These are phyloP conservation scores for Syngnathus floridae DNA, from an alignment of 2,113 vertebrate genomes.

Conservation along the genomic window DNA sequence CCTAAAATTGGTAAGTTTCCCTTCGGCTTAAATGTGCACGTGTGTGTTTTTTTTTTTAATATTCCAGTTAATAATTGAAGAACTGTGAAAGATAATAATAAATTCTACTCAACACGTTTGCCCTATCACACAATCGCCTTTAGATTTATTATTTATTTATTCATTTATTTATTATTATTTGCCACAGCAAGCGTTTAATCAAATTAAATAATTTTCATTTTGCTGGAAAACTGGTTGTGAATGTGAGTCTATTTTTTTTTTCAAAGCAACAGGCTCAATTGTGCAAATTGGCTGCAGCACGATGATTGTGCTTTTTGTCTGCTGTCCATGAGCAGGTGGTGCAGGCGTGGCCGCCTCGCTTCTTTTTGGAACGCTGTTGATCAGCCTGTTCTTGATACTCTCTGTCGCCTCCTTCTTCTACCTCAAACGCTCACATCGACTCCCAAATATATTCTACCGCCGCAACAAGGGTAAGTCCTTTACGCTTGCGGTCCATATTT, in stretches of 20 bases:
- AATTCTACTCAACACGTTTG: neutral
- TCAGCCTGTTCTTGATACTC: conserved; percentile 87
- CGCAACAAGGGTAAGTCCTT: conserved; percentile 78
- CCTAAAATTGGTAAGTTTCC: conserved; percentile 70
- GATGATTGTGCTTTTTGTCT: neutral
- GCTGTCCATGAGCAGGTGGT: conserved; percentile 67
- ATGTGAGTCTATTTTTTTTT: neutral
- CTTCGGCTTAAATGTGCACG: neutral
- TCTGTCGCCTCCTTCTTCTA: conserved; percentile 92
- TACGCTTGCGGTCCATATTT: neutral
- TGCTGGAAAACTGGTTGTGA: too few relatives aligned
- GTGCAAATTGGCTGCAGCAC: neutral
- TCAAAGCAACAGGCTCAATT: neutral
- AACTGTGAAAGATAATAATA: neutral
- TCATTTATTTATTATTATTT: too few relatives aligned
- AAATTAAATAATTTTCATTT: too few relatives aligned
- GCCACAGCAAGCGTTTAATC: neutral
- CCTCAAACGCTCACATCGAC: conserved; percentile 88
- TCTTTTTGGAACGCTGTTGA: conserved; percentile 84
- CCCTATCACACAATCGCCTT: neutral
- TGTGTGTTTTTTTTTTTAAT: neutral
- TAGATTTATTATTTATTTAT: too few relatives aligned
- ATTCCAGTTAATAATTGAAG: neutral
- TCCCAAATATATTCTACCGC: conserved; percentile 81
- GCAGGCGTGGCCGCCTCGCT: conserved; percentile 83